phyloP scores from a whole-genome alignment of 2,797 vertebrate genomes.

The Lutjanus campechanus region DNA sequence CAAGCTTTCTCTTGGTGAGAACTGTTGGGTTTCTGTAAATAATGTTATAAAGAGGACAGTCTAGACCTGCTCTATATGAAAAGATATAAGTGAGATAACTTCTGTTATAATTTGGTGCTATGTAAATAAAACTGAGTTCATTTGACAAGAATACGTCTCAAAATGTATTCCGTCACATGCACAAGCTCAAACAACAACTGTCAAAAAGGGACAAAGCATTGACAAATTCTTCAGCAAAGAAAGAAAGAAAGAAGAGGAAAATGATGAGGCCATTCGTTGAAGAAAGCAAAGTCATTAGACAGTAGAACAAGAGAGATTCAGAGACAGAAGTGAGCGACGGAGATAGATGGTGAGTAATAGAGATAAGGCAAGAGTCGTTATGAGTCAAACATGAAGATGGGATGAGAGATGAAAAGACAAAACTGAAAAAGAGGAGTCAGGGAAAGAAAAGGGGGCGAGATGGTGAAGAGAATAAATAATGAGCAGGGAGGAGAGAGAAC shows the following conservation, averaged over 20 bases:
- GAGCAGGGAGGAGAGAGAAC: slow-evolving; percentile 13
- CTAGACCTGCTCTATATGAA: no score
- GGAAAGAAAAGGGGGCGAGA: slow-evolving; percentile 36
- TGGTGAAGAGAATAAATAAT: slow-evolving; percentile 55
- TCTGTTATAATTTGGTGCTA: no score
- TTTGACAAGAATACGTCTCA: no score
- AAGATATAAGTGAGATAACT: no score
- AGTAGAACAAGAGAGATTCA: slow-evolving; percentile 38
- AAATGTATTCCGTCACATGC: background rate
- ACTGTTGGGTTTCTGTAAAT: no score
- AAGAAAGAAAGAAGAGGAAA: background rate
- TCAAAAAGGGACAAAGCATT: background rate
- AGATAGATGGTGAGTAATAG: slow-evolving; percentile 55
- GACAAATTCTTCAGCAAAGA: slow-evolving; percentile 13
- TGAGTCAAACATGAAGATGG: slow-evolving; percentile 54
- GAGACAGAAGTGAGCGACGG: slow-evolving; percentile 22
- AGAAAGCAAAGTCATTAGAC: slow-evolving; percentile 23
- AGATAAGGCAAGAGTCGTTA: slow-evolving; percentile 28
- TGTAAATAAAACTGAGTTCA: no score
- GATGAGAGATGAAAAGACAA: slow-evolving; percentile 44
- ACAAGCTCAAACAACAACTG: background rate
- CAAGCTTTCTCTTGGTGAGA: no score
- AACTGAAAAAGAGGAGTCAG: slow-evolving; percentile 34
- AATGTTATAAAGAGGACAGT: background rate
- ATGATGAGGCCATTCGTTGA: background rate